Evolutionary conservation across 2,888 invertebrate genomes (phyloP).

Genomic region (Hypomecis punctinalis): DNA sequence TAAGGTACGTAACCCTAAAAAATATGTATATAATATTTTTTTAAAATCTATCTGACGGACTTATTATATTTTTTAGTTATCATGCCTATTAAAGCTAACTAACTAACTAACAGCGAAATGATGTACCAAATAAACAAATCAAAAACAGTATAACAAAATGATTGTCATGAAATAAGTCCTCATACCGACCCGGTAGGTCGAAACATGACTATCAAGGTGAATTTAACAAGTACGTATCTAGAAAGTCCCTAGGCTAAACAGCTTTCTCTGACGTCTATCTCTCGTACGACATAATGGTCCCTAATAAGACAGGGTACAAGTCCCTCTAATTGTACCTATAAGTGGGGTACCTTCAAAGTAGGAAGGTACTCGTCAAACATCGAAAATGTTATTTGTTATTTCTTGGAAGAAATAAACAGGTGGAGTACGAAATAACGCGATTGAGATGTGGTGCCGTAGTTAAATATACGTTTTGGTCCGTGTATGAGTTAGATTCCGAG

Average conservation of each 20-base stretch:
- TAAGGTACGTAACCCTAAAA: no score
- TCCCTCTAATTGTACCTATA: conserved; percentile 34
- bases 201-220: conserved; percentile 20
- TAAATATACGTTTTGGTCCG: no score
- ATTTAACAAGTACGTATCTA: conserved; percentile 15
- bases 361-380: conserved; percentile 36
- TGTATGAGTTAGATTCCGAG: no score
- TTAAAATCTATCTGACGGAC: no score
- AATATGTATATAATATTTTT: no score
- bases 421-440: conserved; percentile 10
- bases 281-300: conserved; percentile 31
- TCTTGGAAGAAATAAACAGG: conserved; percentile 25
- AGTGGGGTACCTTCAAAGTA: conserved; percentile 38
- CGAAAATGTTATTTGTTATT: conserved; percentile 37
- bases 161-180: no score
- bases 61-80: no score
- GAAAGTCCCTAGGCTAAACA: conserved; percentile 27
- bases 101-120: no score
- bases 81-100: no score
- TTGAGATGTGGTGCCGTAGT: conserved; percentile 31
- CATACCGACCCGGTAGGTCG: not conserved
- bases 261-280: conserved; percentile 35
- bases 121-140: no score
- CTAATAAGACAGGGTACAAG: conserved; percentile 40
- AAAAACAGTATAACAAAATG: no score